These are phyloP conservation scores for Elysia crispata DNA, from an alignment of 2,888 invertebrate genomes.

Conservation along the genomic window DNA sequence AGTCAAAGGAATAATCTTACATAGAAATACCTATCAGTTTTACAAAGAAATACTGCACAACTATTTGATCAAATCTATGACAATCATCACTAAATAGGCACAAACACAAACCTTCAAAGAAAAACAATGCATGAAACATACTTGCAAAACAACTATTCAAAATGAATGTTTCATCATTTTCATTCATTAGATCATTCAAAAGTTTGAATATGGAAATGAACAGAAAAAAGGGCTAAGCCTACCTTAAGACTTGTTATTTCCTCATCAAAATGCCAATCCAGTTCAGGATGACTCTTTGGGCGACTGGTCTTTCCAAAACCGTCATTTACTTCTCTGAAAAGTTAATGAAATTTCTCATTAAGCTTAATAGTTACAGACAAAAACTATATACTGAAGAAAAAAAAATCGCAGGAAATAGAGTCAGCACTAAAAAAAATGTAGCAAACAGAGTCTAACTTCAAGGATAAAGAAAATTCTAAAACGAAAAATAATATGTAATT, in stretches of 20 bases:
- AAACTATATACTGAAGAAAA: background rate
- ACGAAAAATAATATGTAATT: too few relatives aligned
- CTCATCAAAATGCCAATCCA: constrained; percentile 75
- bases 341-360: too few relatives aligned
- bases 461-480: too few relatives aligned
- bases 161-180: too few relatives aligned
- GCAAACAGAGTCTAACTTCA: too few relatives aligned
- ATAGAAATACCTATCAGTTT: too few relatives aligned
- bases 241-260: constrained; percentile 63
- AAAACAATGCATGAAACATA: background rate
- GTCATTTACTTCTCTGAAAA: constrained; percentile 60
- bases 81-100: background rate
- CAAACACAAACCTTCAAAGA: background rate
- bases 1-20: too few relatives aligned
- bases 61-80: background rate
- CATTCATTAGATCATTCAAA: too few relatives aligned
- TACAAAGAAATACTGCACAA: too few relatives aligned
- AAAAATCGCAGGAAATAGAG: background rate
- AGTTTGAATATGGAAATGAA: background rate
- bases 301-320: constrained; percentile 64
- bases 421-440: background rate
- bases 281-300: constrained; percentile 71
- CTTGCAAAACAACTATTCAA: background rate
- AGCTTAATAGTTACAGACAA: background rate
- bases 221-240: too few relatives aligned